phyloP scores from a whole-genome alignment of 2,113 vertebrate genomes.

The Murina feae region DNA sequence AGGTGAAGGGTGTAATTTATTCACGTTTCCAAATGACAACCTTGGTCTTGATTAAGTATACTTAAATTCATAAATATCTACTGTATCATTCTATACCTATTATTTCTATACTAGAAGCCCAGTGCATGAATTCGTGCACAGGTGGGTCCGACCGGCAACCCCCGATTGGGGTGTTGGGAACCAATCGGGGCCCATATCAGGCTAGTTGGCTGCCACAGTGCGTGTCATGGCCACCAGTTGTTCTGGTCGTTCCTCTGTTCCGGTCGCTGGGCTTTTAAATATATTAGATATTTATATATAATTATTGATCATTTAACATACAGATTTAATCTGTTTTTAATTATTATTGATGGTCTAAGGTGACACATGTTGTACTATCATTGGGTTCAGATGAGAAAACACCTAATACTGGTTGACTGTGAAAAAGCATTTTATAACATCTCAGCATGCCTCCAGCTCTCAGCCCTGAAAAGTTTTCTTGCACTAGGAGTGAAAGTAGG shows the following conservation, averaged over 20 bases:
- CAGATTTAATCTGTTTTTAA: not conserved
- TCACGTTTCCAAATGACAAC: not conserved
- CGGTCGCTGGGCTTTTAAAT: no score
- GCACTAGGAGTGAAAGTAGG: not conserved
- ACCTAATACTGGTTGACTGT: not conserved
- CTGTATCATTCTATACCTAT: not conserved
- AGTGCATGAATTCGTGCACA: no score
- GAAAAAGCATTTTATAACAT: not conserved
- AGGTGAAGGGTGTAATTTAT: not conserved
- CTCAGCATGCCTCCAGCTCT: not conserved
- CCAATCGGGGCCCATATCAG: no score
- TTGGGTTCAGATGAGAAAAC: not conserved
- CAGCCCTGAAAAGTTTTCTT: not conserved
- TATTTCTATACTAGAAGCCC: not conserved
- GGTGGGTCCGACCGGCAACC: no score
- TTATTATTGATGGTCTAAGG: not conserved
- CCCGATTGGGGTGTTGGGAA: no score
- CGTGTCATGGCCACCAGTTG: accelerated
- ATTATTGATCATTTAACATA: not conserved
- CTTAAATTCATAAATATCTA: not conserved
- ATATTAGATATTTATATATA: not conserved
- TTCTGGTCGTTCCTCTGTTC: no score
- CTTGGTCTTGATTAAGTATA: not conserved
- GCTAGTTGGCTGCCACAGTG: no score
- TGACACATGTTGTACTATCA: not conserved